Evolutionary conservation across 2,888 invertebrate genomes (phyloP), one percentile per base, ranked within the genome.

Genomic region (Oscheius sp.): DNA sequence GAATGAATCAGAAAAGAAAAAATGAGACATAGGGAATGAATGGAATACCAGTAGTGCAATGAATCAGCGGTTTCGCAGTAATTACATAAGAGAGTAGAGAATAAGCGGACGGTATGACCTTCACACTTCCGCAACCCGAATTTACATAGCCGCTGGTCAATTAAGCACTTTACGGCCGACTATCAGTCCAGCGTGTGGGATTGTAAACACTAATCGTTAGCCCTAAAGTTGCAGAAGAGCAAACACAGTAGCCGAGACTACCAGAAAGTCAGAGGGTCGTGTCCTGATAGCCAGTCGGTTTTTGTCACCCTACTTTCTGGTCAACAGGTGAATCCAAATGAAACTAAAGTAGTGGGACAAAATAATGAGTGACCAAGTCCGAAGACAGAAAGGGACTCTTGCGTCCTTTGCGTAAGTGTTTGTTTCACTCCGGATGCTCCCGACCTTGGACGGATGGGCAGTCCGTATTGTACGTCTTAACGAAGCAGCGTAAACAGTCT

Each of bases 381-480:
- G 0, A 42, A 42, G 42, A 42, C 4, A 42, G 7, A 5, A 7
- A 42, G 7, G 42, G 42, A 42, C 42, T 21, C 21, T 63, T 63
- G 48, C 55, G 68, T 53, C 68, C 68, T 68, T 55, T 68, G 55
- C 68, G 2, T 68, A 68, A 68, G 68, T 68, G 68, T 68, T 68
- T 68, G 68, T 68, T 68, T 68, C 68, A 68, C 68, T 68, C 68
- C 68, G 68, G 42, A 55, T 53, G 68, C 68, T 68, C 68, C 68
- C 68, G 68, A 68, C 68, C 68, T 68, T 68, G 68, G 68, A 21
- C 68, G 68, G 42, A 42, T 42, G 42, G 42, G 42, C 42, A 5
- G 42, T 42, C 33, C 53, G 53, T 55, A 68, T 68, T 68, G 68
- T 68, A 9, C 33, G n/a, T 7, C 35, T n/a, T 53, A 42, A 37